A percentile compares a stretch with the other conserved stretches of the same genome.
Evolutionary conservation across 1,140 invertebrate genomes (phyloP).

Genomic region (Drosophila bocki): DNA sequence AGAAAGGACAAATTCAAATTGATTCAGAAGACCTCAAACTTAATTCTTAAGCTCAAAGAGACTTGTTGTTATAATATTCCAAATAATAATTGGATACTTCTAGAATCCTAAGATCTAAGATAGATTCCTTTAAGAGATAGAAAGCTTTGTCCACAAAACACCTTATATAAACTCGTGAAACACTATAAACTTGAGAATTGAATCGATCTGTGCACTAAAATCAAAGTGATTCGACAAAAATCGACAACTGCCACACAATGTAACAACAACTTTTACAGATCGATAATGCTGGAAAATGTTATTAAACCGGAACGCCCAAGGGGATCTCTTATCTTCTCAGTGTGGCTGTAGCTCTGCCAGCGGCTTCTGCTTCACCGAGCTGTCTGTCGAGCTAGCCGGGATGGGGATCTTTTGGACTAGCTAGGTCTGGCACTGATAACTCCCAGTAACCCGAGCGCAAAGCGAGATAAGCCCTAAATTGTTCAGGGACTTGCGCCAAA

Average conservation of each 20-base stretch:
- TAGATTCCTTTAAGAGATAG: background rate
- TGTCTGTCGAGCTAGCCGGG: slow-evolving; percentile 1
- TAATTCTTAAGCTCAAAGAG: background rate
- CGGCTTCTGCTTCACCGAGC: slow-evolving; percentile 6
- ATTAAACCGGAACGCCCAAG: slow-evolving; percentile 36
- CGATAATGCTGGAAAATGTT: slow-evolving; percentile 12
- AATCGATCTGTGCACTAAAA: slow-evolving; percentile 3
- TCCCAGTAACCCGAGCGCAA: slow-evolving; percentile 59
- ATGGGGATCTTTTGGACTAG: slow-evolving; percentile 20
- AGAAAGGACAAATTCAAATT: background rate
- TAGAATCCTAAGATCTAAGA: background rate
- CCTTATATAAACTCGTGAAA: background rate
- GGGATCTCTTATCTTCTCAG: slow-evolving; percentile 55
- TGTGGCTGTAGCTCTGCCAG: background rate
- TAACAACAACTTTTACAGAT: slow-evolving; percentile 1
- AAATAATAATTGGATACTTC: background rate
- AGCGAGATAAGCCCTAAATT: slow-evolving; percentile 72
- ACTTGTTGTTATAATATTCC: background rate
- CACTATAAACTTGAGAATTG: too few species aligned
- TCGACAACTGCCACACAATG: background rate
- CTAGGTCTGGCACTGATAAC: slow-evolving; percentile 72
- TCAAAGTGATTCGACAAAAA: slow-evolving; percentile 8
- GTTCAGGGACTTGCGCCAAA: slow-evolving; percentile 6
- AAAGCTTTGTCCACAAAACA: background rate
- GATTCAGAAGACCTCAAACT: background rate